Conservation (phyloP, 2,888 invertebrate genomes). For the Pegoplata infirma region DNA sequence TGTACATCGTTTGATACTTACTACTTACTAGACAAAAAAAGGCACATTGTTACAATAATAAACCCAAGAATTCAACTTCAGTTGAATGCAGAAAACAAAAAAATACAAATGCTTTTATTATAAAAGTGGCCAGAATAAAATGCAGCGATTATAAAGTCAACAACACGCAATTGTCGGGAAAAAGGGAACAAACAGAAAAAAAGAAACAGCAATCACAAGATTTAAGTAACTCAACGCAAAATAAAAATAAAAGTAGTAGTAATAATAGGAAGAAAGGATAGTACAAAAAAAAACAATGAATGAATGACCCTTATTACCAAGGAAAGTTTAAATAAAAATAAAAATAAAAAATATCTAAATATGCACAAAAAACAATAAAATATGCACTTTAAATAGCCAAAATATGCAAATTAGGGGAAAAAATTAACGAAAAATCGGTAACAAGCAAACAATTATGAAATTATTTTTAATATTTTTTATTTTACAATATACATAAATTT, state of each 20-base stretch:
- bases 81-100: too few species aligned
- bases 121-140: conserved; percentile 50
- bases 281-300: background rate
- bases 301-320: too few species aligned
- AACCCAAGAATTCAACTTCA: conserved; percentile 43
- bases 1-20: conserved; percentile 1
- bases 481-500: too few species aligned
- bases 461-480: too few species aligned
- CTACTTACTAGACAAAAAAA: conserved; percentile 25
- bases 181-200: conserved; percentile 18
- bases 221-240: conserved; percentile 56
- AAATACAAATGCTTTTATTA: conserved; percentile 23
- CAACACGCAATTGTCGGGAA: conserved; percentile 56
- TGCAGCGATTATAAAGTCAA: conserved; percentile 57
- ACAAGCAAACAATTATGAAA: too few species aligned
- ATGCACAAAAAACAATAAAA: too few species aligned
- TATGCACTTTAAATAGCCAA: too few species aligned
- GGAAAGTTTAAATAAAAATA: too few species aligned
- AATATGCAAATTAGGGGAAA: too few species aligned
- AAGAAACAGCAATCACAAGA: conserved; percentile 56
- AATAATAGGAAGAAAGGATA: background rate
- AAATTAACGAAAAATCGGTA: too few species aligned
- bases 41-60: conserved; percentile 51
- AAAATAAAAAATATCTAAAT: too few species aligned
- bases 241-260: conserved; percentile 26